Evolutionary conservation across 2,888 invertebrate species (phyloP), one percentile per base, ranked within the genome.

Genomic region (Brachycybe producta): DNA sequence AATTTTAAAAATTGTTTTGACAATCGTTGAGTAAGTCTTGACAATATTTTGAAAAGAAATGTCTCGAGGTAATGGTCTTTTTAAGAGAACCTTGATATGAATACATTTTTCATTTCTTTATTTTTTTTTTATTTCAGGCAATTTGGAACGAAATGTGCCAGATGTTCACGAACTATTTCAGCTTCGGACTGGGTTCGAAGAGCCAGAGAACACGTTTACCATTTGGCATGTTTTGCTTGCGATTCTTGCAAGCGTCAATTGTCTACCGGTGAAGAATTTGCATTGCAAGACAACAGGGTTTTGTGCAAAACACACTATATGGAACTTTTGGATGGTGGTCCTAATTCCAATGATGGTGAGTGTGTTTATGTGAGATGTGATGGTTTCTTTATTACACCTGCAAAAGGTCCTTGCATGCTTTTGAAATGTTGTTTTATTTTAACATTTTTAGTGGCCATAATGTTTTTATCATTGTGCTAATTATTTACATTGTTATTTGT

Each of bases 211-310:
- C 82, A 86, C 67, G 90, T 97, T 28, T 98, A 94, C 73, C 97
- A 98, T 71, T 75, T 98, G 67, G 97, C 97, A 42, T 98, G 98
- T 72, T 98, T 98, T 72, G 92, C 95, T 19, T 97, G 97, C 70
- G 92, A 95, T 69, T 86, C 88, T 53, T 91, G 91, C 68, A 87
- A 88, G 60, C 76, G 90, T 28, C 91, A 91, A 70, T 74, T 91
- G 53, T 86, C 85, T 57, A 91, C 90, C 1, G 94, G 94, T 4
- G 94, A 95, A 68, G 94, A 97, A 73, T 98, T 97, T 70, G 94
- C 95, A 11, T 76, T 97, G 54, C 84, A 92, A 67, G 92, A 95
- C 61, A 86, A 87, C 67, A 73, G 90, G 57, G 84, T 98, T 52
- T 78, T 98, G 57, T 98, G 97, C 75, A 97, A 95, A 71, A 86